Evolutionary conservation across 1,140 invertebrate genomes (phyloP), one percentile per base, ranked within the genome.

Genomic region (Drosophila kanapiae): DNA sequence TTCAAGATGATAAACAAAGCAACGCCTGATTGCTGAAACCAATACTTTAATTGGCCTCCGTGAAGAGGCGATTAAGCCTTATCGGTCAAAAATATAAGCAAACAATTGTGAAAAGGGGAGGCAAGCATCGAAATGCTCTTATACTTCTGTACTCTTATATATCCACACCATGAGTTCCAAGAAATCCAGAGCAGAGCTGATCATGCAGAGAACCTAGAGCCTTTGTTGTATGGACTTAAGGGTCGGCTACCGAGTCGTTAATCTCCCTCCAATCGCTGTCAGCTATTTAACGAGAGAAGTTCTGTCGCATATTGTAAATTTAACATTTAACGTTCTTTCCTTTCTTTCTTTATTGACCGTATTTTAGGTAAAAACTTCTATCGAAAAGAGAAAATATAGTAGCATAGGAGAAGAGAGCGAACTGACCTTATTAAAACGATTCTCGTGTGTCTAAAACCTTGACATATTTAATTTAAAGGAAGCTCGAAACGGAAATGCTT

Each of bases 11-110:
- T 67, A 37, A 60, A n/a, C 23, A 10, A 4, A 35, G 38, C 43
- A 51, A 71, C 38, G n/a, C 16, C 35, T 56, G 35, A 31, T 51
- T 53, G 27, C 33, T 18, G 7, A 18, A 42, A 7, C 33, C 33
- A 0, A n/a, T n/a, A 29, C 23, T 35, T 27, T 70, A 70, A 47
- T 58, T 53, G 35, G 42, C 33, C 11, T 38, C 27, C 23, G 16
- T 37, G 13, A 11, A 11, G 18, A n/a, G 4, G 6, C 11, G 64
- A 60, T 60, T 74, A 38, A 31, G n/a, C 29, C 38, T 71, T 74
- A 74, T 74, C 70, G 70, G 70, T 74, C 57, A 51, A 71, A 60
- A 65, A 27, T 38, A 37, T 11, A 8, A 61, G 14, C 16, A 16
- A 61, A 14, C 10, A 6, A 29, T 40, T n/a, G 7, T 40, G 13